These are phyloP conservation scores for Pelmatolapia mariae DNA, from an alignment of 2,113 vertebrate species.

Conservation along the genomic window DNA sequence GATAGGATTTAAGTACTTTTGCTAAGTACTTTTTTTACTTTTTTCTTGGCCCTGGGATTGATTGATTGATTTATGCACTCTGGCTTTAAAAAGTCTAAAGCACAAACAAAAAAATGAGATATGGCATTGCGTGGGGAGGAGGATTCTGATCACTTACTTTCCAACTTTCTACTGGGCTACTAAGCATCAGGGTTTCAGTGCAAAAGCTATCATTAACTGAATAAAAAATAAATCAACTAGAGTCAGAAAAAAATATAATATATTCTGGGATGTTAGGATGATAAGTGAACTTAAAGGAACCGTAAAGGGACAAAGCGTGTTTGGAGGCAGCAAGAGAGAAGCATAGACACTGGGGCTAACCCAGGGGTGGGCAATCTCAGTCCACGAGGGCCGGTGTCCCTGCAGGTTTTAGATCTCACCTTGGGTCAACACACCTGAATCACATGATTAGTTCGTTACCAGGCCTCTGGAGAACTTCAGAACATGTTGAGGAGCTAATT, in stretches of 20 bases:
- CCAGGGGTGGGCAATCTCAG: too few relatives aligned
- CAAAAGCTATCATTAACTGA: not conserved
- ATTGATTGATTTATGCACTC: not conserved
- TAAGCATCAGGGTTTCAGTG: not conserved
- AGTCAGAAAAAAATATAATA: not conserved
- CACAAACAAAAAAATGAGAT: not conserved
- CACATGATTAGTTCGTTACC: too few relatives aligned
- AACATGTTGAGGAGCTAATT: too few relatives aligned
- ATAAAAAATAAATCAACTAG: not conserved
- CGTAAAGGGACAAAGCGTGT: not conserved
- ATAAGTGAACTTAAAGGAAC: not conserved
- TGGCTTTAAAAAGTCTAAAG: not conserved
- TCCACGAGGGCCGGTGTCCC: too few relatives aligned
- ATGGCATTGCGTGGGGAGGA: not conserved
- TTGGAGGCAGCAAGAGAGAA: not conserved
- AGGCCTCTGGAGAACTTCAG: too few relatives aligned
- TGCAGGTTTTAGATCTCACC: too few relatives aligned
- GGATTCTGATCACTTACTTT: not conserved
- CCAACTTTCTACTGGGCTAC: not conserved
- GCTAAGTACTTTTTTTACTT: fast-evolving
- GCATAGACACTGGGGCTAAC: not conserved
- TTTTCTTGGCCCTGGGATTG: not conserved
- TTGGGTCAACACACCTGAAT: too few relatives aligned
- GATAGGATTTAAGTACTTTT: not conserved
- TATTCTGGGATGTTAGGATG: not conserved